Base-by-base conservation (phyloP, 2,113 vertebrate genomes). In the Crotalus helleri region DNA sequence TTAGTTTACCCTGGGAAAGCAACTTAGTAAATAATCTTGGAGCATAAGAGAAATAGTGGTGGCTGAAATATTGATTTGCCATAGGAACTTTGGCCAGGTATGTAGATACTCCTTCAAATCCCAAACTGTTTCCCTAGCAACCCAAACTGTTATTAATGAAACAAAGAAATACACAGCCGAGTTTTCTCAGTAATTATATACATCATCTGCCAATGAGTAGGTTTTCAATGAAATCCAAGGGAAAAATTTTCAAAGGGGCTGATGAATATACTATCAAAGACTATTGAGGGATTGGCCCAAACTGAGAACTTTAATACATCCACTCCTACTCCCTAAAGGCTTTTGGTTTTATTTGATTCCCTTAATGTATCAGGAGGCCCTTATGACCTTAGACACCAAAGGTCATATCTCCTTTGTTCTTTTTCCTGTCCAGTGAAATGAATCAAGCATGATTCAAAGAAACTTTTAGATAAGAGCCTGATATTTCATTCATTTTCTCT, bases 31-130 rank as follows among this genome's bases (percentile, higher is more conserved):
- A 85, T 44, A 33, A 24, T 2, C 57, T 54, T 15, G 17, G 4
- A 15, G 17, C 64, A 24, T 29, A 15, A 55, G 64, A 1, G 33
- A 26, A 81, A 49, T 46, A 85, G 51, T 89, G 17, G 53, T 23
- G 81, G 54, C 12, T 85, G 19, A 81, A 85, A 92, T 89, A 74
- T 85, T 92, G 88, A 85, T 92, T 89, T 85, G 44, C 24, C 88
- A 59, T 90, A 89, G 64, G 88, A 92, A 85, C 88, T 55, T 46
- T 33, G 26, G 64, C 51, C 87, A 92, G 64, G 92, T 59, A 90
- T 92, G 53, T n/a, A 74, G 19, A 55, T 55, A 29, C 57, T 29
- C 19, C 91, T 88, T 39, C 39, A 58, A 39, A 85, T 85, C 39
- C 54, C 10, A n/a, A 85, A n/a, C 39, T 0, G 54, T 90, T 92